phyloP scores from a whole-genome alignment of 2,888 invertebrate species.

The Epinotia demarniana region DNA sequence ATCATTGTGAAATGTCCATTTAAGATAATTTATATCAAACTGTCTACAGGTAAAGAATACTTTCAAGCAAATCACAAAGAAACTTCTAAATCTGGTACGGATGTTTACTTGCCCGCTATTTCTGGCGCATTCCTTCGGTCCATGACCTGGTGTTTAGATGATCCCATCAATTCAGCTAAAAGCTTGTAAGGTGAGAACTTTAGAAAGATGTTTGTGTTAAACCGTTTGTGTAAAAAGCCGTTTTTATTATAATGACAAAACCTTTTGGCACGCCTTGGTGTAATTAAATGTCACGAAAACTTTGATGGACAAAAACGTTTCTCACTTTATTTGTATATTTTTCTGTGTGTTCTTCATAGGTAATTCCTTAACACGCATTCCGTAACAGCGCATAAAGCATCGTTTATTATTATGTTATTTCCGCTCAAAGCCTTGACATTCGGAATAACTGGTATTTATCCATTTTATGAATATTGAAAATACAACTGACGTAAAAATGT shows the following conservation, averaged over 20 bases:
- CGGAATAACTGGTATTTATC: conserved; percentile 18
- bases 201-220: not conserved
- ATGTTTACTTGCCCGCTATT: conserved; percentile 32
- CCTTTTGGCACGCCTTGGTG: too few relatives aligned
- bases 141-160: conserved; percentile 23
- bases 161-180: conserved; percentile 17
- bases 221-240: not conserved
- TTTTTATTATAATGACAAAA: not conserved
- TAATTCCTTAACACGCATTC: too few relatives aligned
- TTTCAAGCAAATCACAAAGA: conserved; percentile 15
- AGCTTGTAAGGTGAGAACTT: conserved; percentile 29
- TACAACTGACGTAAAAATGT: not conserved
- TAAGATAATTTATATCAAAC: not conserved
- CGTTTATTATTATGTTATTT: not conserved
- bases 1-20: too few relatives aligned
- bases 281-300: too few relatives aligned
- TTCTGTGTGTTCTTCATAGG: not conserved
- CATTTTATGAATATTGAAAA: conserved; percentile 23
- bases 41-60: conserved; percentile 6
- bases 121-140: conserved; percentile 24
- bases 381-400: not conserved
- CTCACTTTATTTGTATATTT: not conserved
- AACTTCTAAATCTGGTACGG: conserved; percentile 6
- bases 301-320: too few relatives aligned
- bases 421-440: conserved; percentile 7